Conservation (phyloP, 2,888 invertebrate genomes). For the Crocallis elinguaria region DNA sequence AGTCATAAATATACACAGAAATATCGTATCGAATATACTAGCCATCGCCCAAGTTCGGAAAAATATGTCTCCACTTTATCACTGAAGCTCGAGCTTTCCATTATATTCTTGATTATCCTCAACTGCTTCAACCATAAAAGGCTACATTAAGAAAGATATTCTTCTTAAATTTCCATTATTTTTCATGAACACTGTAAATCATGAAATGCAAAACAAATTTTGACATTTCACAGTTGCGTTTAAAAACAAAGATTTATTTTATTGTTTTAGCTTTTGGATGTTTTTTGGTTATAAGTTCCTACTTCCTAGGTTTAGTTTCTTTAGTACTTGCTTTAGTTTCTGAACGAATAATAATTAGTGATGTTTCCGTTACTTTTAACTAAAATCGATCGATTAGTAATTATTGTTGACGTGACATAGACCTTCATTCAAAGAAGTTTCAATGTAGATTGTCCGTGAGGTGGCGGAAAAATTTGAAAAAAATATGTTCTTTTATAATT, state of each 20-base stretch:
- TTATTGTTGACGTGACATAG: no score
- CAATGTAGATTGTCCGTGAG: no score
- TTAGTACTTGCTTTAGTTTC: no score
- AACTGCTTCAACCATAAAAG: constrained; percentile 3
- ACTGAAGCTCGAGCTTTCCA: constrained; percentile 84
- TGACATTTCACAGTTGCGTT: constrained; percentile 47
- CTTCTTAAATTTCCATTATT: constrained; percentile 15
- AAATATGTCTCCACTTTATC: constrained; percentile 88
- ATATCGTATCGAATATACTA: constrained; percentile 54
- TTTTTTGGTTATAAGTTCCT: not conserved
- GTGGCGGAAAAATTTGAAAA: no score
- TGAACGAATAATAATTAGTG: not conserved
- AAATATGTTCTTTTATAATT: no score
- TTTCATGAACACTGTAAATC: constrained; percentile 9
- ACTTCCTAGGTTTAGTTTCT: not conserved
- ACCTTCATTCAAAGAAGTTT: no score
- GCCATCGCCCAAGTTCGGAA: constrained; percentile 89
- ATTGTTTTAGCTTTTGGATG: no score
- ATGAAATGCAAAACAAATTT: constrained; percentile 42
- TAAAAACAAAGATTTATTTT: not conserved
- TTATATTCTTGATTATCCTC: constrained; percentile 39
- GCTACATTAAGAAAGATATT: constrained; percentile 1
- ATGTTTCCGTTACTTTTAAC: not conserved
- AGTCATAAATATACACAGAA: not conserved
- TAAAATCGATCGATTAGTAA: not conserved